Conservation (phyloP, 37 sponge, comb jelly and placozoan genomes). For the Aplysina aerophoba region DNA sequence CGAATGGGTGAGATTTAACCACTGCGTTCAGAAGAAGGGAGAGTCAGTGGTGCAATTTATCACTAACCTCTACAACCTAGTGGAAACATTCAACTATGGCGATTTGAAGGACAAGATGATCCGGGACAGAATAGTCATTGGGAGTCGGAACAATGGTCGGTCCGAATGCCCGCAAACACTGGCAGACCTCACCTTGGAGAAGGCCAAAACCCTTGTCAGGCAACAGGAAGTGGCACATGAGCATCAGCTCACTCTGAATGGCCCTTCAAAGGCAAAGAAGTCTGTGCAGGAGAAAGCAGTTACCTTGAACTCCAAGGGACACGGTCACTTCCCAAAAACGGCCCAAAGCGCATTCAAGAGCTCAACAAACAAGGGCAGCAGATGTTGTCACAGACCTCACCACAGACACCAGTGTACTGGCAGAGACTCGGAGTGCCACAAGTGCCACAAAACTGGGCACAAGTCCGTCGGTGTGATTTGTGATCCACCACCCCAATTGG, state of each 20-base stretch:
- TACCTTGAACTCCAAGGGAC: neutral
- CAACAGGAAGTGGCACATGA: constrained; percentile 34
- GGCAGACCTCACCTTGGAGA: constrained; percentile 30
- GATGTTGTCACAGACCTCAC: constrained; percentile 30
- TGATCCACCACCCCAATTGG: neutral
- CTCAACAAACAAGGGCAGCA: neutral
- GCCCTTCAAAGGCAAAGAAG: neutral
- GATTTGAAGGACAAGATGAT: constrained; percentile 37
- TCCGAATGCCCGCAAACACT: constrained; percentile 29
- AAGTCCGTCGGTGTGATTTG: constrained; percentile 29
- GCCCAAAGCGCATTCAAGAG: neutral
- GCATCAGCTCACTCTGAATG: constrained; percentile 14
- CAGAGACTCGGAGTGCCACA: constrained; percentile 33
- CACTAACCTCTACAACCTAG: constrained; percentile 27
- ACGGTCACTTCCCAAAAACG: neutral
- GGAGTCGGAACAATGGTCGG: neutral
- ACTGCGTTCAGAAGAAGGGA: neutral
- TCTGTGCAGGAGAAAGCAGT: neutral
- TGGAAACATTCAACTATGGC: constrained; percentile 17
- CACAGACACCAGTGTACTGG: constrained; percentile 43
- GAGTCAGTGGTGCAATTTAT: constrained; percentile 24
- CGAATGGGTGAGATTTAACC: constrained; percentile 30
- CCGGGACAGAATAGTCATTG: constrained; percentile 32
- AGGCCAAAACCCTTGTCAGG: neutral
- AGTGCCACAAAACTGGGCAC: constrained; percentile 58